These are phyloP conservation scores for Syngnathus scovelli DNA, from an alignment of 2,113 vertebrate species.

Conservation along the genomic window DNA sequence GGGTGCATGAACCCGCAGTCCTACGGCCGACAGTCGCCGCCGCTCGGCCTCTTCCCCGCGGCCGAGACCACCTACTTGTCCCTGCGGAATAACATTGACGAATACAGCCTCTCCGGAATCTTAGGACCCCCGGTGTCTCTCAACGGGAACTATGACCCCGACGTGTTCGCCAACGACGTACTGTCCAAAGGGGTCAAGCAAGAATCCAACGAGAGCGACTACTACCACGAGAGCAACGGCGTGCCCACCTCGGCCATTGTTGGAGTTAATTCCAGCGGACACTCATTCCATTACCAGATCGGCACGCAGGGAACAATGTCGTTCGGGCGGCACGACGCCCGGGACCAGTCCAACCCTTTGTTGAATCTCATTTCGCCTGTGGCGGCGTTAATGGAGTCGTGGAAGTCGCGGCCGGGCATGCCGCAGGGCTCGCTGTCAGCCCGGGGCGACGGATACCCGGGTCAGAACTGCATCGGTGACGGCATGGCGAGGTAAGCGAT, in stretches of 20 bases:
- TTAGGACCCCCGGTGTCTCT: slow-evolving; percentile 92
- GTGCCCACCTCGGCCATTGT: slow-evolving; percentile 91
- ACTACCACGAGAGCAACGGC: slow-evolving; percentile 85
- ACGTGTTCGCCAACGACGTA: slow-evolving; percentile 81
- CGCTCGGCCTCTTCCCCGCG: slow-evolving; percentile 83
- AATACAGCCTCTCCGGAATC: slow-evolving; percentile 96
- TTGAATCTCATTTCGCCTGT: slow-evolving; percentile 94
- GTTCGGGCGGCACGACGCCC: slow-evolving; percentile 84
- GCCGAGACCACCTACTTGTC: slow-evolving; percentile 94
- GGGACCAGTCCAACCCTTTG: slow-evolving; percentile 92
- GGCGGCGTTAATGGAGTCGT: slow-evolving; percentile 88
- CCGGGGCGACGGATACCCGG: slow-evolving; percentile 87
- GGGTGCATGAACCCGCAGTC: slow-evolving; percentile 83
- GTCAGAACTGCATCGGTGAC: slow-evolving; percentile 91
- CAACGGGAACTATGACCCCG: slow-evolving; percentile 84
- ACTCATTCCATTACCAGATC: slow-evolving; percentile 99
- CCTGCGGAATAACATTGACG: slow-evolving; percentile 96
- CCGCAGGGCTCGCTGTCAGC: slow-evolving; percentile 73
- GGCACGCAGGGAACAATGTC: slow-evolving; percentile 97
- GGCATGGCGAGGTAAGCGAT: slow-evolving; percentile 74
- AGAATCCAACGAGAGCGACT: slow-evolving; percentile 87
- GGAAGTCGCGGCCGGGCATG: slow-evolving; percentile 91
- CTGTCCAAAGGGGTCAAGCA: slow-evolving; percentile 91
- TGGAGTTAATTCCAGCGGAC: slow-evolving; percentile 96
- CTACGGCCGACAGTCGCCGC: slow-evolving; percentile 79